Conservation (phyloP, 2,797 vertebrate species). For the Cephalopachus bancanus region DNA sequence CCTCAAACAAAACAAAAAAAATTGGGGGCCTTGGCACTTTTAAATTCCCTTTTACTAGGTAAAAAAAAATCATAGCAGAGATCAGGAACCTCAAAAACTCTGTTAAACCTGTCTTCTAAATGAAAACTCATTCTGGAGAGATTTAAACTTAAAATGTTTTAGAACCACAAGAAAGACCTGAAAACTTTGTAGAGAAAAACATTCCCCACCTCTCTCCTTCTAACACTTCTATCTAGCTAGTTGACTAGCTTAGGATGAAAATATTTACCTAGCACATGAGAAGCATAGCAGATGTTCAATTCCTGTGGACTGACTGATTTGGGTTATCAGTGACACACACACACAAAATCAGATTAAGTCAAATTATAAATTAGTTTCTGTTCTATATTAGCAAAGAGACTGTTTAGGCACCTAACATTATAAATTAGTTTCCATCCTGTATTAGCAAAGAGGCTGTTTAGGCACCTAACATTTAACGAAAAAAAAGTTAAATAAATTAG, state of each 20-base stretch:
- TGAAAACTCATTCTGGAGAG: not conserved
- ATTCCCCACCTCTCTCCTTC: not conserved
- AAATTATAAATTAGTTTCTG: conserved; percentile 66
- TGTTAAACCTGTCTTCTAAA: not conserved
- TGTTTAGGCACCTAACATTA: conserved; percentile 46
- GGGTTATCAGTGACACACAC: conserved; percentile 22
- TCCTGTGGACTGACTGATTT: not conserved
- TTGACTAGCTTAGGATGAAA: conserved; percentile 37
- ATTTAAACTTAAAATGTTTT: conserved; percentile 25
- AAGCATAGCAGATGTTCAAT: not conserved
- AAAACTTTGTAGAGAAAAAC: not conserved
- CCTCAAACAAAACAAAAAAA: too few relatives aligned
- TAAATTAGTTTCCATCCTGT: conserved; percentile 61
- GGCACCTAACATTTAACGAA: conserved; percentile 52
- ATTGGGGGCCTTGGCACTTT: not conserved
- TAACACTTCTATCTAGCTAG: conserved; percentile 25
- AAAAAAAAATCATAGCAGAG: not conserved
- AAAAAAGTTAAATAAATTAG: conserved; percentile 60
- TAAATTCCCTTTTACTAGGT: conserved; percentile 18
- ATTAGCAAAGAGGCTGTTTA: conserved; percentile 18
- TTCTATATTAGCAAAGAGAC: not conserved
- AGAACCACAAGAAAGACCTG: not conserved
- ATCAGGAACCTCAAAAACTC: not conserved
- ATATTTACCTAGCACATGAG: not conserved
- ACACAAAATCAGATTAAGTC: not conserved